Base-by-base conservation (phyloP, 1,140 invertebrate genomes). In the Euwallacea similis region DNA sequence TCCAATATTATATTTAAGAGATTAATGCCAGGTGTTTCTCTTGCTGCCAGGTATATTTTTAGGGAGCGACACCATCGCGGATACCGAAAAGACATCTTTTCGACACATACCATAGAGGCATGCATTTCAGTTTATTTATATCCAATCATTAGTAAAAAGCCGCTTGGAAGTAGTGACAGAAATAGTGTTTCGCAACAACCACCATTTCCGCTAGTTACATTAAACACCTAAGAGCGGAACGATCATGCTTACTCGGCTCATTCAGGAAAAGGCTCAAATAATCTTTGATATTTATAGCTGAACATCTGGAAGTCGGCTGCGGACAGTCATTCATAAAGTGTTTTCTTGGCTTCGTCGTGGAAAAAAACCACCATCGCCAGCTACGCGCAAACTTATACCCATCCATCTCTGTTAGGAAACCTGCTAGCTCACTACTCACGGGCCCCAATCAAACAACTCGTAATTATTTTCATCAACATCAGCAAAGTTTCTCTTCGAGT, bases 241-340 rank as follows among this genome's bases (percentile, higher is more conserved):
- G 16, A 42, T 41, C 16, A 13, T 60, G 58, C 41, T 60, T 60
- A 60, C 33, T 60, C 13, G 13, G n/a, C 13, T 60, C 42, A 41
- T 60, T 60, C 21, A 21, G 58, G 58, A 60, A 60, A 42, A 60
- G 54, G 15, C 58, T 42, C n/a, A 42, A 60, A 42, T 15, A 15
- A 56, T 13, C 16, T 56, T 56, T 10, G 10, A 56, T 60, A 60
- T 60, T 60, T 60, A 60, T 60, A 41, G 33, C 0, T 50, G 46
- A 10, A 60, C 58, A 60, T 60, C 21, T 60, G 58, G 58, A 8
- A 42, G 58, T 7, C 9, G 42, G 54, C 16, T 21, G 21, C 21
- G 21, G 46, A 13, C 16, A 60, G 58, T 42, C 58, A 60, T 60
- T 60, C 58, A 60, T 60, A 60, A 33, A 60, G 21, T 60, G 42